Conservation (phyloP, 2,113 vertebrate species). For the Saimiri boliviensis region DNA sequence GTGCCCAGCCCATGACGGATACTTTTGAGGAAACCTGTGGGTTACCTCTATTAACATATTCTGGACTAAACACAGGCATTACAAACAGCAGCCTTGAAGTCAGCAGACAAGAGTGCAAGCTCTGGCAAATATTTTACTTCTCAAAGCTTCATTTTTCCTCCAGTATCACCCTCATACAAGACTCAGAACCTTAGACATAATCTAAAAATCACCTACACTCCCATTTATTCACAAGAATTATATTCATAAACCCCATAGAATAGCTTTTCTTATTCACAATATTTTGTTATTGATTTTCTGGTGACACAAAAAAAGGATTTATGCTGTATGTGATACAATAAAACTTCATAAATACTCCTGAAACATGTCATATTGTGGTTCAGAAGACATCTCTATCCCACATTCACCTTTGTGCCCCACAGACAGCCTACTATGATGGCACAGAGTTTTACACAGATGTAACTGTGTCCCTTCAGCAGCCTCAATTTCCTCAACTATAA, state of each 20-base stretch:
- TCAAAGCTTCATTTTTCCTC: not conserved
- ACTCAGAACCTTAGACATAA: not conserved
- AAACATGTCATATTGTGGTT: not conserved
- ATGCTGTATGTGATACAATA: not conserved
- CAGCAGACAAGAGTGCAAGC: not conserved
- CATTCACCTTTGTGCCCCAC: not conserved
- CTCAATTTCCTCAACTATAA: not conserved
- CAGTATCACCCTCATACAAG: not conserved
- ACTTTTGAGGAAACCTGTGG: not conserved
- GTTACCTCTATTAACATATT: not conserved
- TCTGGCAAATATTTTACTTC: not conserved
- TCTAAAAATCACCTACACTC: not conserved
- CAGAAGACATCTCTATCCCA: not conserved
- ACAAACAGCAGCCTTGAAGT: not conserved
- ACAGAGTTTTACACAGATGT: not conserved
- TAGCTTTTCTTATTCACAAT: not conserved
- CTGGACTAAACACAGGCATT: not conserved
- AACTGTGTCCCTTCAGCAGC: not conserved
- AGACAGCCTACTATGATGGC: not conserved
- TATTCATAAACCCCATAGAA: not conserved
- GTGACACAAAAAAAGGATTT: not conserved
- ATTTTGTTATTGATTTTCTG: constrained; percentile 2
- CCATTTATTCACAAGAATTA: not conserved
- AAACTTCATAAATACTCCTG: not conserved
- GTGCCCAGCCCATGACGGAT: not conserved